These are phyloP conservation scores for Paraplagusia blochii DNA, from an alignment of 2,113 vertebrate genomes.

Conservation along the genomic window DNA sequence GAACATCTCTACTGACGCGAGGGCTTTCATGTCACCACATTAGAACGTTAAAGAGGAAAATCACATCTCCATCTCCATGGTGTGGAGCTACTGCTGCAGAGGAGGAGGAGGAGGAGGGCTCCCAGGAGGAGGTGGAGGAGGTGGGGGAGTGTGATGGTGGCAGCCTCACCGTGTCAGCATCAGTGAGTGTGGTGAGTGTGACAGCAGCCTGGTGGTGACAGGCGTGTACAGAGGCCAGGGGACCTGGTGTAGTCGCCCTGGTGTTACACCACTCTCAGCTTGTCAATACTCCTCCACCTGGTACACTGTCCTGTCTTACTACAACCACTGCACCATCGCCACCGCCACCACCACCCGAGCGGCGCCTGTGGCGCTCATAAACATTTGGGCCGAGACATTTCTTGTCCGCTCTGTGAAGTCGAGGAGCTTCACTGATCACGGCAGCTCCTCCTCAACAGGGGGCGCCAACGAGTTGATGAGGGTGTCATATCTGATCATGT, in stretches of 20 bases:
- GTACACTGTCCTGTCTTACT: conserved; percentile 66
- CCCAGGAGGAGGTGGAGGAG: conserved; percentile 27
- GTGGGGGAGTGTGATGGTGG: conserved; percentile 56
- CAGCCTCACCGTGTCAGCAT: conserved; percentile 65
- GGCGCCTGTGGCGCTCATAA: too few species aligned
- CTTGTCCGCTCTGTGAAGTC: too few species aligned
- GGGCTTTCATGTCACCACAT: conserved; percentile 42
- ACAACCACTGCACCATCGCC: conserved; percentile 31
- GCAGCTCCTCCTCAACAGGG: too few species aligned
- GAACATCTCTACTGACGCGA: conserved; percentile 14
- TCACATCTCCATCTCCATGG: conserved; percentile 43
- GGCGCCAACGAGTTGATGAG: too few species aligned
- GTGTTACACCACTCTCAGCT: conserved; percentile 61
- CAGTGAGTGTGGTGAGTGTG: conserved; percentile 52
- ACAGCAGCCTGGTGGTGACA: conserved; percentile 68
- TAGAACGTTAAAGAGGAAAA: conserved; percentile 54
- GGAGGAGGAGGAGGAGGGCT: conserved; percentile 29
- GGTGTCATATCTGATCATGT: too few species aligned
- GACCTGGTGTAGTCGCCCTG: conserved; percentile 61
- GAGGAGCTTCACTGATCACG: too few species aligned
- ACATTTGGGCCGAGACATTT: too few species aligned
- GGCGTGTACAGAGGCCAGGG: conserved; percentile 67
- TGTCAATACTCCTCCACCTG: conserved; percentile 68
- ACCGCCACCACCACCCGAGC: conserved; percentile 51
- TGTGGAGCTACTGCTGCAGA: conserved; percentile 34